Base-by-base conservation (phyloP, 2,888 invertebrate genomes). In the Caenorhabditis wallacei region DNA sequence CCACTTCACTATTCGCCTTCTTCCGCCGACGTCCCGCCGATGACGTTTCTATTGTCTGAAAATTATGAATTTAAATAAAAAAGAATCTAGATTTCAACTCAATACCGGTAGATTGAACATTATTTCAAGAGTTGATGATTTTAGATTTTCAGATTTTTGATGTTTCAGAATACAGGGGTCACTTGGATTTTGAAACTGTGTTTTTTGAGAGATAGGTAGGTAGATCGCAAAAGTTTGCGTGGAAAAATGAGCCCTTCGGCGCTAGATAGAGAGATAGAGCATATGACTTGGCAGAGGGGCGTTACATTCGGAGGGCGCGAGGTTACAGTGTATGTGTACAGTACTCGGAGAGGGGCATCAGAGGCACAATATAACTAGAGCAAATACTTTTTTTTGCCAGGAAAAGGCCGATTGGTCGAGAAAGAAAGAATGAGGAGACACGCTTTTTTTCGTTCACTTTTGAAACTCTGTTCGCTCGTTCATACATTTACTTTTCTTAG, bases 1-100 rank as follows among this genome's bases (percentile, higher is more conserved):
- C 83, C 20, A 80, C 83, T 70, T 83, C 83, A 61, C 83, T 83
- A 40, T 72, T 78, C 63, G 78, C 69, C 82, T 82, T 82, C 79
- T 79, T 79, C 35, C 82, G 72, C 69, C 82, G 72, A 57, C 82
- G 72, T 46, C 74, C 74, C 57, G 63, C 37, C 71, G 82, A 82
- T 51, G 76, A 78, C 72, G 76, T 63, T 72, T 78, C 78, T 53
- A 68, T 66, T 48, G 82, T 82, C 82, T 82, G 82, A 57, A 82
- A 82, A 1, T n/a, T 7, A 26, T 37, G 7, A 4, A 40, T 69
- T 63, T 30, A 1, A 26, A 54, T 57, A 51, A 11, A 51, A 5
- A 57, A 48, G 18, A 4, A 8, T 16, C 24, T 40, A 22, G 24
- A 20, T 20, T 10, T 54, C 2, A n/a, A 18, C 3, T 16, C 35